A percentile compares a stretch with the other conserved stretches of the same genome.
These are phyloP conservation scores for Hyles vespertilio DNA, from an alignment of 1,140 invertebrate species.

Conservation along the genomic window DNA sequence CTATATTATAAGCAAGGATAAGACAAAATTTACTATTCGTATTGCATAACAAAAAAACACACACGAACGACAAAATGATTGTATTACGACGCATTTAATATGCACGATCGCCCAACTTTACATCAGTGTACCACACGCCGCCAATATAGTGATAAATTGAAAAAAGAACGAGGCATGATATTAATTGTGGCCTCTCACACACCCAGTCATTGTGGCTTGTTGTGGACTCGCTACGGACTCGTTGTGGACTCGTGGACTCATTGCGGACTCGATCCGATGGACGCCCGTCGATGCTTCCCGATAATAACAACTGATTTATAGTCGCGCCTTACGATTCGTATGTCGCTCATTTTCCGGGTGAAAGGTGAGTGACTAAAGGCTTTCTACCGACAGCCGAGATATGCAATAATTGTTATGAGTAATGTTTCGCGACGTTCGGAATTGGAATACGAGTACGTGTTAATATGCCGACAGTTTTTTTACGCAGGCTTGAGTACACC, in stretches of 20 bases:
- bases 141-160: conserved; percentile 34
- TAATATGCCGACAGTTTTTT: too few relatives aligned
- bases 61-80: too few relatives aligned
- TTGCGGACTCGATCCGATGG: conserved; percentile 20
- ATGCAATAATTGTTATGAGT: too few relatives aligned
- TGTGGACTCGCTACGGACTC: conserved; percentile 24
- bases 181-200: conserved; percentile 31
- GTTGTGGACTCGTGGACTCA: conserved; percentile 19
- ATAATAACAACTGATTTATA: conserved; percentile 35
- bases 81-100: conserved; percentile 12
- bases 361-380: background rate
- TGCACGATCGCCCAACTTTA: conserved; percentile 2
- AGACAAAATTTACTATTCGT: too few relatives aligned
- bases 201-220: conserved; percentile 22
- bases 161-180: conserved; percentile 26
- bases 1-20: too few relatives aligned
- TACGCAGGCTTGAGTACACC: too few relatives aligned
- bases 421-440: too few relatives aligned
- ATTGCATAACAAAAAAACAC: too few relatives aligned
- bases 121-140: conserved; percentile 11
- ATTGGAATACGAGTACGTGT: too few relatives aligned
- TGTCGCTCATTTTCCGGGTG: conserved; percentile 22
- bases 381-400: background rate
- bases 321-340: conserved; percentile 5
- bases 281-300: conserved; percentile 5